Evolutionary conservation across 2,113 vertebrate species (phyloP), one percentile per base, ranked within the genome.

Genomic region (Trichechus manatus): DNA sequence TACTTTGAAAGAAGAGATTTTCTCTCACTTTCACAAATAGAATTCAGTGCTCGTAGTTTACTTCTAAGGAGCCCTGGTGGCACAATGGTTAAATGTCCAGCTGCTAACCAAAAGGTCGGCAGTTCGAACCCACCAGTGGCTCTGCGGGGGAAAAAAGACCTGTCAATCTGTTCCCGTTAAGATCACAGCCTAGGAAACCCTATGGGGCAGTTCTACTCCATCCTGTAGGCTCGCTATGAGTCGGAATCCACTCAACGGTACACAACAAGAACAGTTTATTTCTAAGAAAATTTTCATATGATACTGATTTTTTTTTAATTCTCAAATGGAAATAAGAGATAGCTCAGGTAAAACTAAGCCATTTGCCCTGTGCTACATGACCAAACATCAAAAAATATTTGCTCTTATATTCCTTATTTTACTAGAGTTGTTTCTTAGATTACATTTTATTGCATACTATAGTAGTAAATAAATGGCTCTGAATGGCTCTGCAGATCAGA

Each of bases 221-320:
- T 15, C 31, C 31, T 33, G 14, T 17, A 68, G 64, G 10, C 29
- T 14, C 13, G 11, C 64, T 68, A 29, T 66, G 31, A 33, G 64
- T 68, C 5, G 13, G 29, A 33, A 33, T 68, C 11, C 7, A 11
- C 13, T 66, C 3, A 15, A 4, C 29, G 3, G 31, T 9, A 3
- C 31, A 68, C 27, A 68, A 14, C 29, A 47, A 68, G 39, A 39
- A 39, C 39, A 39, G 3, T 84, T 96, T 93, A 61, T 39, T 87
- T 93, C 74, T 80, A 39, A 84, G 72, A 80, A 93, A 88, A 77
- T 56, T 80, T 64, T 44, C 59, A 80, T 84, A 59, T 63, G 53
- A 63, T 90, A 89, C 94, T 87, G 6, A 53, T 56, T 56, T 53
- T 79, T 94, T 66, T 88, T 66, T 95, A 77, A 39, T 94, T 47